Conservation (phyloP, 92 coral and sea anemone genomes). For the Umimayanthus kanabou region DNA sequence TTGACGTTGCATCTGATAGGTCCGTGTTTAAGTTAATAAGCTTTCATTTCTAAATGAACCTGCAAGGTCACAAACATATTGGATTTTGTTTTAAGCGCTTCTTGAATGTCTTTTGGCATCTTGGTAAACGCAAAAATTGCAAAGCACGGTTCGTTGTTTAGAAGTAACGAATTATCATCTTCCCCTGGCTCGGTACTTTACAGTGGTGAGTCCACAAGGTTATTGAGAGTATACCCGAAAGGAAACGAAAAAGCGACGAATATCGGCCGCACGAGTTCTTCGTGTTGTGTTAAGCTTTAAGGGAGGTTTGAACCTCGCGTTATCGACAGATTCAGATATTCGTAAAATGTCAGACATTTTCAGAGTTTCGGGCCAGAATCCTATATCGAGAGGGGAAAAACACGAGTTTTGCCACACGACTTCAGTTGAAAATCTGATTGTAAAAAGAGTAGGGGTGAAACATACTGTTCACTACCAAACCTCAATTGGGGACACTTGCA, state of each 20-base stretch:
- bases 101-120: neutral
- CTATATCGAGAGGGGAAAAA: neutral
- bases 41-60: neutral
- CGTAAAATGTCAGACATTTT: no score
- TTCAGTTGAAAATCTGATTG: neutral
- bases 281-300: neutral
- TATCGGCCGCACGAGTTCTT: neutral
- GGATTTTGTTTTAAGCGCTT: neutral
- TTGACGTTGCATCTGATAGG: neutral
- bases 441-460: no score
- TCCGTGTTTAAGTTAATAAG: neutral
- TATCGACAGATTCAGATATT: no score
- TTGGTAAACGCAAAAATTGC: neutral
- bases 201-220: neutral
- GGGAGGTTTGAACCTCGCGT: neutral
- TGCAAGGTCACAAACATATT: slow-evolving; percentile 8
- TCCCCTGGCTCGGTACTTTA: neutral
- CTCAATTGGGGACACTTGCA: neutral
- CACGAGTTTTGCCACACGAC: neutral
- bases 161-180: neutral
- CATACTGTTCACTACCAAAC: neutral
- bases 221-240: neutral
- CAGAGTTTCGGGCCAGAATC: no score
- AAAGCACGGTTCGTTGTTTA: neutral
- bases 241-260: neutral